Base-by-base conservation (phyloP, 2,888 invertebrate species). In the Sylvicola cinctus region DNA sequence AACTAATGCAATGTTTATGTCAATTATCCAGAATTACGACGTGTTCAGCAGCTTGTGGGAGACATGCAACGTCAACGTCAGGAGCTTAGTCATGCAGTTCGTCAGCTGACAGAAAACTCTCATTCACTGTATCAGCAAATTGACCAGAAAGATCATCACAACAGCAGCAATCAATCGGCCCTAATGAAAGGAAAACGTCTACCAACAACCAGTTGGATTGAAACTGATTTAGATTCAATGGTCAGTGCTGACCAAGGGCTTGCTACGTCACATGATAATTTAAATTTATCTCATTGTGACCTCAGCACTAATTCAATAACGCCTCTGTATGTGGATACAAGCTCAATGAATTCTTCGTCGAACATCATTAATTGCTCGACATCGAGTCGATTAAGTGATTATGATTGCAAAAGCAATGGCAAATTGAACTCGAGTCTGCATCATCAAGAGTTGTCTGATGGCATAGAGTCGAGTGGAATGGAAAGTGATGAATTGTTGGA, bases 151-250 rank as follows among this genome's bases (percentile, higher is more conserved):
- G 53, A 54, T 28, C 44, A 44, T 34, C 6, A 28, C 4, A 13
- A 12, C 17, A 34, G 12, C 13, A 20, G 23, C 16, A 13, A 35
- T 28, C 35, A 33, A 26, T 34, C 38, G 16, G 49, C 57, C 35
- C 11, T 16, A 12, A 11, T 25, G 16, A 26, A 17, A 14, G 51
- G 57, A 23, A 70, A 68, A 45, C 63, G 66, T 35, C 65, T 70
- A 13, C 70, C 66, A 31, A 74, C 75, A 3, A 70, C 74, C 1
- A 49, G 52, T 37, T 88, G 90, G 80, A 66, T 80, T 36, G 88
- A 90, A 58, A 90, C 90, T 1, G 90, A 91, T 57, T 59, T 91
- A 17, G 90, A 90, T 52, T 74, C 80, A 0, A 76, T 80, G 49
- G 66, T 70, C 38, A 75, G 77, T 1, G 62, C 72, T 34, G 84